phyloP scores from a whole-genome alignment of 2,888 invertebrate species.

The Drosophila infuscata region DNA sequence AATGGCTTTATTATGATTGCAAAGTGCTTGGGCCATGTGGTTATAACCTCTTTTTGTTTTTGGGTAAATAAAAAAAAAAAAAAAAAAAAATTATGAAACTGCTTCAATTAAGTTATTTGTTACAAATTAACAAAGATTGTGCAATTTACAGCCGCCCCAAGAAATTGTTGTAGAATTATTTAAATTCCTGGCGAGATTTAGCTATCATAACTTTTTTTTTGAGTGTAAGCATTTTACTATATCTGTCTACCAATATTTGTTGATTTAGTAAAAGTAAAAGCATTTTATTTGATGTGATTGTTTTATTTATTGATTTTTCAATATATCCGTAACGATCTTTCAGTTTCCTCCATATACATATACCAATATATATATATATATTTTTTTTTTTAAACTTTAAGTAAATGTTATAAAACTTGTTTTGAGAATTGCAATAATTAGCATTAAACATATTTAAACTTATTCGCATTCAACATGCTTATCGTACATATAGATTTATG shows the following conservation, averaged over 20 bases:
- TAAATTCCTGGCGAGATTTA: background rate
- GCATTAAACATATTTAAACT: conserved; percentile 69
- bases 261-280: background rate
- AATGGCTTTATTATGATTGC: conserved; percentile 74
- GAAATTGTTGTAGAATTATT: background rate
- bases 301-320: conserved; percentile 75
- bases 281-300: conserved; percentile 58
- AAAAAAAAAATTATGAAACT: conserved; percentile 34
- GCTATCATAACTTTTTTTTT: background rate
- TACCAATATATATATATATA: conserved; percentile 15
- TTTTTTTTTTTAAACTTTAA: conserved; percentile 61
- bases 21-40: conserved; percentile 50
- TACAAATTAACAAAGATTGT: conserved; percentile 40
- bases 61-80: background rate
- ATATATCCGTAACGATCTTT: conserved; percentile 71
- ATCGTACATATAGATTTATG: conserved; percentile 8
- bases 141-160: background rate
- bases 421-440: conserved; percentile 79
- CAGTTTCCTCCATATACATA: conserved; percentile 48
- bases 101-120: conserved; percentile 59
- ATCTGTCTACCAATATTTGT: background rate
- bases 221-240: too few species aligned
- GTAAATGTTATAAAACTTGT: conserved; percentile 77
- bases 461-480: conserved; percentile 28
- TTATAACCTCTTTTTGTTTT: conserved; percentile 23